phyloP scores from a whole-genome alignment of 2,888 invertebrate species.

The Belgica antarctica region DNA sequence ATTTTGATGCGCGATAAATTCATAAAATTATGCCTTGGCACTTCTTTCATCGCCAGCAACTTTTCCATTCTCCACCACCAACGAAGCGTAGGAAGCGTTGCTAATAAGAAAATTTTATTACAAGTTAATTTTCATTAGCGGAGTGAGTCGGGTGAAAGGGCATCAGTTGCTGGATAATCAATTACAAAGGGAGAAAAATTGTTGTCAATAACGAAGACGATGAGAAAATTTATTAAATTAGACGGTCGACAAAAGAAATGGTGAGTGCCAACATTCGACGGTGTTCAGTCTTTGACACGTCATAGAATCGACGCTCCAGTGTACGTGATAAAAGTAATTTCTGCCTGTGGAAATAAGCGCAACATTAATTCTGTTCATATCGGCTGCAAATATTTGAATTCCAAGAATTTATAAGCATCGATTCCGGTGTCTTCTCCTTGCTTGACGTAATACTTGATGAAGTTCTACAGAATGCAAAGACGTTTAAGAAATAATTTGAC shows the following conservation, averaged over 20 bases:
- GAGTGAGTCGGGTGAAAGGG: neutral
- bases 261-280: no score
- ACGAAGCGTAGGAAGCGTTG: neutral
- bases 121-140: slow-evolving; percentile 18
- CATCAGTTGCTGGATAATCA: neutral
- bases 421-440: no score
- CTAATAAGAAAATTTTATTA: neutral
- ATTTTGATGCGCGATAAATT: slow-evolving; percentile 4
- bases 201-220: neutral
- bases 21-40: neutral
- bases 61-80: neutral
- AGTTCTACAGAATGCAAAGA: no score
- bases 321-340: no score
- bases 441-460: no score
- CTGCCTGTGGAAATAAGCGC: no score
- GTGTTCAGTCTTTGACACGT: no score
- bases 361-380: no score
- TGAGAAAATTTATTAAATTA: neutral
- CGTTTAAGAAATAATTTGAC: no score
- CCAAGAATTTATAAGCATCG: no score
- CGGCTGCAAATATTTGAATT: slow-evolving; percentile 15
- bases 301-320: no score
- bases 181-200: neutral
- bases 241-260: neutral
- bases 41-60: neutral